phyloP scores from a whole-genome alignment of 2,888 invertebrate species.

The Phrixothrix hirtus region DNA sequence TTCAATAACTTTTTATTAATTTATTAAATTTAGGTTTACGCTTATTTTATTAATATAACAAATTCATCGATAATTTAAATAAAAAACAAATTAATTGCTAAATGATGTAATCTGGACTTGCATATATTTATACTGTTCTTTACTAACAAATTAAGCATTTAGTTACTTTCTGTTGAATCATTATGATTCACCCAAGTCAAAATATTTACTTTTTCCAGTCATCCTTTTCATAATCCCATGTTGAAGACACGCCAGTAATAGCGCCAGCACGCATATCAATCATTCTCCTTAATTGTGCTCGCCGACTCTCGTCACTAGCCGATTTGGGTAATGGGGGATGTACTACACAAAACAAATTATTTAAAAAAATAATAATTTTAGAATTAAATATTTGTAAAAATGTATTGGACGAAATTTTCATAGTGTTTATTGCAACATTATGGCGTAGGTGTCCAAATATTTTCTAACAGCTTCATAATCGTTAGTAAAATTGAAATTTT shows the following conservation, averaged over 20 bases:
- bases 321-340: slow-evolving; percentile 57
- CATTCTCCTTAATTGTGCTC: slow-evolving; percentile 64
- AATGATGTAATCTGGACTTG: not conserved
- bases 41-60: not conserved
- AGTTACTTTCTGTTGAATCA: not conserved
- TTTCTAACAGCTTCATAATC: slow-evolving; percentile 1
- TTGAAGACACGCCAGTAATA: slow-evolving; percentile 64
- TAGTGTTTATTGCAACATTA: not conserved
- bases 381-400: not conserved
- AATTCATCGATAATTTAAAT: not conserved
- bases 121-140: not conserved
- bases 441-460: slow-evolving; percentile 7
- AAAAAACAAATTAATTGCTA: not conserved
- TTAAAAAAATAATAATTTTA: slow-evolving; percentile 1
- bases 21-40: not conserved
- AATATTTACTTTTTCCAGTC: slow-evolving; percentile 62
- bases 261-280: slow-evolving; percentile 63
- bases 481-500: slow-evolving; percentile 1
- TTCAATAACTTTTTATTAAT: too few species aligned
- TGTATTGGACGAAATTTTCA: slow-evolving; percentile 10
- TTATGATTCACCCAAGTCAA: slow-evolving; percentile 3
- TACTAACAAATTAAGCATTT: not conserved
- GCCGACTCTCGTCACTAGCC: slow-evolving; percentile 63
- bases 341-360: slow-evolving; percentile 43
- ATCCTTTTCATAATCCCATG: slow-evolving; percentile 73